A percentile compares a stretch with the other conserved stretches of the same genome.
Conservation (phyloP, 1,140 invertebrate species). For the Eciton burchellii region DNA sequence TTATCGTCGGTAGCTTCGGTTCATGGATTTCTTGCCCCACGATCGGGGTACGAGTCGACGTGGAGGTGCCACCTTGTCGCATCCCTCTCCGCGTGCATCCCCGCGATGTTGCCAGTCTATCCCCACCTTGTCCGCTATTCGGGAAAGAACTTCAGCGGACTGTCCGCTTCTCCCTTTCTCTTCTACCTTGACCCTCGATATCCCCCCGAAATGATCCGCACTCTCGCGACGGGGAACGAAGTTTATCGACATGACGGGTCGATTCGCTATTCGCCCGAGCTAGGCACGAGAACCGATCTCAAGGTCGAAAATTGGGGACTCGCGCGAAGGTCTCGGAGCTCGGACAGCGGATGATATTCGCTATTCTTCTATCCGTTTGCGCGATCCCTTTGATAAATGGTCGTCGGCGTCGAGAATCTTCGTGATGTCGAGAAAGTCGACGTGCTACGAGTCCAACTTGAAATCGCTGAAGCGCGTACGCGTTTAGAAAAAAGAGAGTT, state of each 20-base stretch:
- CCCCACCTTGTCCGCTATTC: constrained; percentile 11
- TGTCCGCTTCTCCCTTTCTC: constrained; percentile 25
- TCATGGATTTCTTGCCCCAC: constrained; percentile 63
- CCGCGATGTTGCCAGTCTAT: constrained; percentile 31
- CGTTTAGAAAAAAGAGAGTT: constrained; percentile 56
- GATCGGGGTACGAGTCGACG: constrained; percentile 21
- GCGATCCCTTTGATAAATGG: background rate
- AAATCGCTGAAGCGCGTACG: constrained; percentile 46
- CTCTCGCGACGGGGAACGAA: constrained; percentile 36
- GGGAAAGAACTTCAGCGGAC: constrained; percentile 53
- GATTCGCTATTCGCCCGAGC: background rate
- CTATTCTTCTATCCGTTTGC: background rate
- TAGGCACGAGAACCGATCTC: background rate
- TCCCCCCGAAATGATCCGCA: constrained; percentile 27
- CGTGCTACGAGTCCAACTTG: background rate
- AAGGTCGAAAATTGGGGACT: constrained; percentile 4
- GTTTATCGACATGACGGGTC: constrained; percentile 27
- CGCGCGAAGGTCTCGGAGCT: too few species aligned
- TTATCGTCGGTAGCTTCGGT: background rate
- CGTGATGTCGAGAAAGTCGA: too few species aligned
- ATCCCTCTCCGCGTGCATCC: constrained; percentile 57
- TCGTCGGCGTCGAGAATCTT: too few species aligned
- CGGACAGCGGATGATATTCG: background rate
- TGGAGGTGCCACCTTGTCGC: constrained; percentile 29
- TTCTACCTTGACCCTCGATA: constrained; percentile 56